Base-by-base conservation (phyloP, 2,888 invertebrate species). In the Synergus itoensis region DNA sequence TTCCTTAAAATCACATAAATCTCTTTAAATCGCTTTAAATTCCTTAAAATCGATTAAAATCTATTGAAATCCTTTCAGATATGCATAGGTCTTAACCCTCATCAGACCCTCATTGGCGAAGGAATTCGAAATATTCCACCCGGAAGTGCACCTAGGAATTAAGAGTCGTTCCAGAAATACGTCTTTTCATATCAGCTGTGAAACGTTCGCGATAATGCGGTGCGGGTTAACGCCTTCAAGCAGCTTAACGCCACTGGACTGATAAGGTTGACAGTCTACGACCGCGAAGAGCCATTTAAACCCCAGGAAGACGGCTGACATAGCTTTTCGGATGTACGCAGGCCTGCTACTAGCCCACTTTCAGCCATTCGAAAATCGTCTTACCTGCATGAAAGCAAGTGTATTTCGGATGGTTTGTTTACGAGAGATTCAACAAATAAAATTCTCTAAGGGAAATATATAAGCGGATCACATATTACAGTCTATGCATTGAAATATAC, bases 121-220 rank as follows among this genome's bases (percentile, higher is more conserved):
- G 53, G 75, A 78, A 80, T 78, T 45, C 69, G 60, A 80, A 80
- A 43, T 76, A 80, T 78, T 48, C 41, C 16, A 62, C 7, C 53
- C 53, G 53, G 53, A 53, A 53, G 53, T n/a, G n/a, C 53, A n/a
- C 53, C n/a, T 8, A 2, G 53, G 53, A 53, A 53, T 53, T 53
- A 53, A 76, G 63, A 60, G 40, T 80, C 76, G 67, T 78, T 60
- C 9, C 16, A 41, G 53, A 63, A 67, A 73, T 64, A 53, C 69
- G 78, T 80, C 77, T 64, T 57, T 79, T 57, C 16, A n/a, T 80
- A 53, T 53, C 53, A 53, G 53, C n/a, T 62, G 80, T 21, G 36
- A 69, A 69, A 77, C 45, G 80, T 75, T 80, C 21, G n/a, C 57
- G 69, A 67, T 16, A 53, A 0, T n/a, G 7, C 8, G 16, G 1